A percentile compares a stretch with the other conserved stretches of the same genome.
phyloP scores from a whole-genome alignment of 2,888 invertebrate genomes.

The Thereva nobilitata region DNA sequence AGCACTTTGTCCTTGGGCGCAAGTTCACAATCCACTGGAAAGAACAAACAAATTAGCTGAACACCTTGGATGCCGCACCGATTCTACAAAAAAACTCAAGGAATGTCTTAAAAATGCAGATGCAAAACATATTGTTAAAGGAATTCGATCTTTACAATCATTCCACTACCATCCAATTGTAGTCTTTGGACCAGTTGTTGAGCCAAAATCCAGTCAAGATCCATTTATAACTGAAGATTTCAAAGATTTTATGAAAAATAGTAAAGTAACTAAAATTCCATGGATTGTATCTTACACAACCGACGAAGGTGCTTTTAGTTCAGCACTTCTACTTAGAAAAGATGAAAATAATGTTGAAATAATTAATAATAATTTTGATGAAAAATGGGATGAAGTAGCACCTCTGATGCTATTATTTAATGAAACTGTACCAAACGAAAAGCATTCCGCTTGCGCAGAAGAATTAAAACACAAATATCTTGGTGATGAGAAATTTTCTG shows the following conservation, averaged over 20 bases:
- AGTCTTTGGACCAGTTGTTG: conserved; percentile 70
- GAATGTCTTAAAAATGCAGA: conserved; percentile 68
- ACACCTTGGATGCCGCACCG: background rate
- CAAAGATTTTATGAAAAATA: conserved; percentile 62
- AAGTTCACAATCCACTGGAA: conserved; percentile 62
- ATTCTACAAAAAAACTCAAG: conserved; percentile 58
- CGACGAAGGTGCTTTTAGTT: conserved; percentile 69
- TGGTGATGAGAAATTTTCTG: too few relatives aligned
- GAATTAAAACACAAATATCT: too few relatives aligned
- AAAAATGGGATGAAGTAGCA: conserved; percentile 55
- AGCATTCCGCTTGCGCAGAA: too few relatives aligned
- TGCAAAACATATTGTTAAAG: conserved; percentile 63
- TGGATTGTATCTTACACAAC: conserved; percentile 68
- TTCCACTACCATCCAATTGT: conserved; percentile 65
- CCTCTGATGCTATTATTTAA: conserved; percentile 67
- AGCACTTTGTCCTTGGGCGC: conserved; percentile 65
- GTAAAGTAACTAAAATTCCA: conserved; percentile 65
- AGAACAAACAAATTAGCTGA: conserved; percentile 62
- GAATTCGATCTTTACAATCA: conserved; percentile 50
- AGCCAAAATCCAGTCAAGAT: conserved; percentile 58
- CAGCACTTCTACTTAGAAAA: conserved; percentile 50
- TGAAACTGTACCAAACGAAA: conserved; percentile 54
- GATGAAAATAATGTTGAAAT: background rate
- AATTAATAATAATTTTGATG: conserved; percentile 7
- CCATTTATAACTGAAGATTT: conserved; percentile 70